These are phyloP conservation scores for Lycocorax pyrrhopterus DNA, from an alignment of 2,113 vertebrate species.

Conservation along the genomic window DNA sequence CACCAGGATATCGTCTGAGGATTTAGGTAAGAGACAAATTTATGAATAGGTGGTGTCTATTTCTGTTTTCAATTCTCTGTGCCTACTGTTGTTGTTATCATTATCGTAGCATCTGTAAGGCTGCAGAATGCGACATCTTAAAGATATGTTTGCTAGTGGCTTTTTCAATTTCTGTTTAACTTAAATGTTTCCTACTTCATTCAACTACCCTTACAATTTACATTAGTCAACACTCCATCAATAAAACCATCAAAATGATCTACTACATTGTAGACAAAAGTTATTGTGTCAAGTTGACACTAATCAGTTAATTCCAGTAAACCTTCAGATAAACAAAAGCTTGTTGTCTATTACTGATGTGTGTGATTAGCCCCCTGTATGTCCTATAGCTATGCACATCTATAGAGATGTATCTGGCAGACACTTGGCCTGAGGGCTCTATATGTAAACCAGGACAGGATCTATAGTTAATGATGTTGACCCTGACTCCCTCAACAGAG, in stretches of 20 bases:
- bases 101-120: constrained; percentile 29
- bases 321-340: constrained; percentile 92
- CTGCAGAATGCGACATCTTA: constrained; percentile 63
- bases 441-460: constrained; percentile 79
- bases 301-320: constrained; percentile 99
- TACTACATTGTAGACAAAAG: constrained; percentile 84
- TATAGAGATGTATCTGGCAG: constrained; percentile 91
- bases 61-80: constrained; percentile 60
- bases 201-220: constrained; percentile 70
- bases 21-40: constrained; percentile 41
- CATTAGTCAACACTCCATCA: constrained; percentile 91
- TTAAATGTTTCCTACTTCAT: constrained; percentile 67
- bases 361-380: constrained; percentile 86
- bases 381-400: constrained; percentile 79
- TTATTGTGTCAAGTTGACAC: constrained; percentile 91
- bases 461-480: constrained; percentile 98
- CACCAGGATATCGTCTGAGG: constrained; percentile 38
- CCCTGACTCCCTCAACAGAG: constrained; percentile 95
- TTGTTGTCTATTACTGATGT: constrained; percentile 90
- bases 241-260: constrained; percentile 84
- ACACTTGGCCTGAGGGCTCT: constrained; percentile 91
- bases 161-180: constrained; percentile 64
- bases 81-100: constrained; percentile 36
- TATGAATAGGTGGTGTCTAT: constrained; percentile 40
- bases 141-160: constrained; percentile 52